phyloP scores from a whole-genome alignment of 2,888 invertebrate genomes.

The Melinaea menophilus region DNA sequence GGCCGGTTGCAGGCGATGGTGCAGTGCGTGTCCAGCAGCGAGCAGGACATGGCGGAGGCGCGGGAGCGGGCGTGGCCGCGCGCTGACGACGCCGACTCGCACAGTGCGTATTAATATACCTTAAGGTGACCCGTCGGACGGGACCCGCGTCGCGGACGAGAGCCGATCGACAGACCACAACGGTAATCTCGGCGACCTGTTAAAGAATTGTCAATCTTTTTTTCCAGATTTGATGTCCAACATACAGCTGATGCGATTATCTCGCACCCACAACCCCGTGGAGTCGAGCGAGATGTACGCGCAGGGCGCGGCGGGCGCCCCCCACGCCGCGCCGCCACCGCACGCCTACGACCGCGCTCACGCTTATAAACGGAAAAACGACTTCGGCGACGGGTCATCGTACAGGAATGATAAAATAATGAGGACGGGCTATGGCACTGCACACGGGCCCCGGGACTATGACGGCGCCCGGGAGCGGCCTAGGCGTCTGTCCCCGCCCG shows the following conservation, averaged over 20 bases:
- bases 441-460: conserved; percentile 58
- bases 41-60: conserved; percentile 81
- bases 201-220: background rate
- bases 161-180: too few relatives aligned
- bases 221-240: conserved; percentile 63
- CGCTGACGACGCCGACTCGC: conserved; percentile 58
- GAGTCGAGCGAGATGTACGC: conserved; percentile 67
- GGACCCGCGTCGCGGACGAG: too few relatives aligned
- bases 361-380: conserved; percentile 63
- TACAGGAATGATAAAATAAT: conserved; percentile 69
- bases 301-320: conserved; percentile 51
- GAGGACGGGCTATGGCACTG: conserved; percentile 61
- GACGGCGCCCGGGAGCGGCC: conserved; percentile 57
- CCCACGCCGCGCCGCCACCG: conserved; percentile 56
- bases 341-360: conserved; percentile 63
- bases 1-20: conserved; percentile 83
- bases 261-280: conserved; percentile 55
- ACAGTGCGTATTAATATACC: conserved; percentile 45
- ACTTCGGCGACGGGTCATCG: conserved; percentile 59
- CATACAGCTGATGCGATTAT: conserved; percentile 59
- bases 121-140: too few relatives aligned
- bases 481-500: conserved; percentile 56
- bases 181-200: too few relatives aligned
- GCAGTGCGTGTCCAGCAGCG: conserved; percentile 92
- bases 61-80: conserved; percentile 61